These are phyloP conservation scores for Rhabdophis nuchalis DNA, from an alignment of 2,797 vertebrate species.

Conservation along the genomic window DNA sequence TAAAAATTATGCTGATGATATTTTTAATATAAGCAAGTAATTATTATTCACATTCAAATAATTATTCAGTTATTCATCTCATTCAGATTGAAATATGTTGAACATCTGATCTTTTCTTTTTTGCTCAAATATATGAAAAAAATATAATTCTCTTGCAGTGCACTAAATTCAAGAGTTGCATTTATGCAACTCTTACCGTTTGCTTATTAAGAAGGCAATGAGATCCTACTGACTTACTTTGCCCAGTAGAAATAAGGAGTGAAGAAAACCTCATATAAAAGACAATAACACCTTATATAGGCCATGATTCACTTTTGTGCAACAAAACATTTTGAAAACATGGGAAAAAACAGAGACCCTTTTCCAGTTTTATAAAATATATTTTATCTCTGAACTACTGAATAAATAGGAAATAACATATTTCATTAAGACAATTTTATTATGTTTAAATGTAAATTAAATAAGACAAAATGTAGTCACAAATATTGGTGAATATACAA, in stretches of 20 bases:
- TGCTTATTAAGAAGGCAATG: neutral
- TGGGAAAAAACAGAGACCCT: neutral
- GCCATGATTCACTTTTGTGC: too few relatives aligned
- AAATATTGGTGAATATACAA: neutral
- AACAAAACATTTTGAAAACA: neutral
- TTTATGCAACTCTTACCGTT: neutral
- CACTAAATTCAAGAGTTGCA: neutral
- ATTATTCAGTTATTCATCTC: neutral
- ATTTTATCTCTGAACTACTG: neutral
- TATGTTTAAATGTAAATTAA: neutral
- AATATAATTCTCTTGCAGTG: too few relatives aligned
- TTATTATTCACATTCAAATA: neutral
- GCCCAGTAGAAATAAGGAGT: neutral
- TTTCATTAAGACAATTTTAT: neutral
- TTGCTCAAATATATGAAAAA: neutral
- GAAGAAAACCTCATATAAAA: neutral
- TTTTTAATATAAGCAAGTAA: neutral
- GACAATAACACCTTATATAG: neutral
- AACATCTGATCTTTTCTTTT: neutral
- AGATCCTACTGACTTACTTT: neutral
- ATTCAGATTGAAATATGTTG: neutral
- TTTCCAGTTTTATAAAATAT: neutral
- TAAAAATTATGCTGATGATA: neutral
- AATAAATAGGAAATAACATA: neutral
- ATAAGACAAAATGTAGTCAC: neutral